Percentiles rank a stretch among this genome's conserved stretches.
phyloP scores from a whole-genome alignment of 2,888 invertebrate genomes.

The Ganaspis brasiliensis region DNA sequence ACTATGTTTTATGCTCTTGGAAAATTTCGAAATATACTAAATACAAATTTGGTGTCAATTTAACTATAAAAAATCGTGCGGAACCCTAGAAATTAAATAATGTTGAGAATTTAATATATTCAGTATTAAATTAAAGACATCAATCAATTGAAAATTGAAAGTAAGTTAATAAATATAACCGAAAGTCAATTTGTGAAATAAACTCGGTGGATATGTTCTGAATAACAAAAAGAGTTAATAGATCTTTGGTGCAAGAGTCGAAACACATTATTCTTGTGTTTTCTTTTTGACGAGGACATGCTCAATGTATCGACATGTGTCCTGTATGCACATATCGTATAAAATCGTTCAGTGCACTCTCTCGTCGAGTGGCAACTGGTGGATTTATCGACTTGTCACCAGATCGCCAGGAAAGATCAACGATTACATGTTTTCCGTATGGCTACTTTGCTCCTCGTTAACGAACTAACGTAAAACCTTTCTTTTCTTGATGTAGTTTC shows the following conservation, averaged over 20 bases:
- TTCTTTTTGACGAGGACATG: constrained; percentile 28
- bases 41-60: too few relatives aligned
- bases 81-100: too few relatives aligned
- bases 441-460: constrained; percentile 28
- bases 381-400: constrained; percentile 41
- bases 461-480: constrained; percentile 19
- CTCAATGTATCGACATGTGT: constrained; percentile 28
- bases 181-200: constrained; percentile 8
- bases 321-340: constrained; percentile 18
- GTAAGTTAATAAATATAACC: too few relatives aligned
- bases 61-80: too few relatives aligned
- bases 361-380: constrained; percentile 33
- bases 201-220: background rate
- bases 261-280: constrained; percentile 31
- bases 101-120: too few relatives aligned
- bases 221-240: constrained; percentile 7
- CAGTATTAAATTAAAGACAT: too few relatives aligned
- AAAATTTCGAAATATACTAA: too few relatives aligned
- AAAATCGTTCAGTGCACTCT: constrained; percentile 33
- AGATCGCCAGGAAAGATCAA: constrained; percentile 34
- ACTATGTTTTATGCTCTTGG: too few relatives aligned
- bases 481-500: background rate
- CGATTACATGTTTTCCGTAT: constrained; percentile 30
- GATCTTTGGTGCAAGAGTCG: background rate
- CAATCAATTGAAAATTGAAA: too few relatives aligned